Evolutionary conservation across 1,140 invertebrate genomes (phyloP), one percentile per base, ranked within the genome.

Genomic region (Tribolium castaneum): DNA sequence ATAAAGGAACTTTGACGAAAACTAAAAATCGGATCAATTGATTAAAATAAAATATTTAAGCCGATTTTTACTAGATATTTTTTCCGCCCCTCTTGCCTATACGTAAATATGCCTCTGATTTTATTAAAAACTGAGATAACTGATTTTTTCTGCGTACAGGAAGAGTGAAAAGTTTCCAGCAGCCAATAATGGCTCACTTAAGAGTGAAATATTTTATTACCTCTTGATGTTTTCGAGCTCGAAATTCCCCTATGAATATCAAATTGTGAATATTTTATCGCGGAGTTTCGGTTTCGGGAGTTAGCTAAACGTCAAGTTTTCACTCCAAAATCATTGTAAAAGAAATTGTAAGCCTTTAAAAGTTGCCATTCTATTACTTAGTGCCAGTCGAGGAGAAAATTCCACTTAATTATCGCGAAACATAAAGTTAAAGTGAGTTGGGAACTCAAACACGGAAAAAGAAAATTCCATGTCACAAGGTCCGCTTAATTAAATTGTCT

Each of bases 191-290:
- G 59, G 59, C 30, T 6, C 30, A 35, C 59, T 66, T 66, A 66
- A 66, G 59, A 66, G 59, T 66, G 30, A 66, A 66, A 66, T 66
- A 66, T 66, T 66, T 66, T 66, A 66, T 66, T 66, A 66, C 59
- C 59, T 22, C 59, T 66, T 66, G 59, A 66, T 66, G n/a, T 66
- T 66, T 62, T 25, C 25, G 59, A 66, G 59, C 30, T 35, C 25
- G 30, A 66, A 66, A 66, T 66, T 66, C 59, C 59, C 59, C 59
- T 66, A 66, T 66, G 59, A 66, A 66, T 66, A 66, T 66, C 59
- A 66, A 66, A 66, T 66, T 66, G 59, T 66, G 59, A 66, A 66
- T 66, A 66, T 66, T 66, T 66, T 66, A 66, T 66, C 59, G 45
- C 3, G 34, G 22, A 35, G 59, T 66, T 66, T 35, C 59, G n/a